Base-by-base conservation (phyloP, 2,888 invertebrate species). In the Stenichneumon culpator region DNA sequence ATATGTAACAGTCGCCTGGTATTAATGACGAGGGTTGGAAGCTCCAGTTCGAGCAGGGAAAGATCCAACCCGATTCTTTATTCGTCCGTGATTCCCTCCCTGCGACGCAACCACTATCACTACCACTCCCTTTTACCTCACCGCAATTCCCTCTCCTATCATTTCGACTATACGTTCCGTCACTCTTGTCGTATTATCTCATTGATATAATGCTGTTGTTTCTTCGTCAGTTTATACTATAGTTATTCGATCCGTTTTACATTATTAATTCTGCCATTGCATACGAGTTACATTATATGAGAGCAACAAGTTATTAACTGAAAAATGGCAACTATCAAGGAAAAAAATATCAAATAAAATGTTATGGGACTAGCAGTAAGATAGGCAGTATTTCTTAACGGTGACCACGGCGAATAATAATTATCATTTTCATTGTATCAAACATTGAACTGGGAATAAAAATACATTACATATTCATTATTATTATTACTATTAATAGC, bases 1-100 rank as follows among this genome's bases (percentile, higher is more conserved):
- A 94, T 94, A 94, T 93, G 94, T 93, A 94, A 93, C 93, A 94
- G 93, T 93, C 93, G 92, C 91, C 92, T 92, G 93, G 92, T 93
- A 93, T 94, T 94, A 94, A 94, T 93, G 94, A 93, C 93, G 91
- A 89, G 90, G 91, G 90, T 86, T 86, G 86, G 87, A 88, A 88
- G 88, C 87, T 87, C 78, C 77, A 79, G 73, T 86, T 84, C 84
- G 79, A 86, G 83, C 86, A 85, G 87, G 83, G 88, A 88, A 82
- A 84, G 85, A 89, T 87, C 89, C 88, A 16, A 82, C 87, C 87
- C 88, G 89, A 82, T 92, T 90, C 92, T 91, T 92, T 90, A 91
- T 92, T 87, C 86, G 84, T 50, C 82, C 80, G 84, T 79, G 85
- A 85, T 85, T 83, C 79, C 79, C 79, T 82, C 70, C 82, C 73